phyloP scores from a whole-genome alignment of 2,113 vertebrate species.

The Oceanites oceanicus region DNA sequence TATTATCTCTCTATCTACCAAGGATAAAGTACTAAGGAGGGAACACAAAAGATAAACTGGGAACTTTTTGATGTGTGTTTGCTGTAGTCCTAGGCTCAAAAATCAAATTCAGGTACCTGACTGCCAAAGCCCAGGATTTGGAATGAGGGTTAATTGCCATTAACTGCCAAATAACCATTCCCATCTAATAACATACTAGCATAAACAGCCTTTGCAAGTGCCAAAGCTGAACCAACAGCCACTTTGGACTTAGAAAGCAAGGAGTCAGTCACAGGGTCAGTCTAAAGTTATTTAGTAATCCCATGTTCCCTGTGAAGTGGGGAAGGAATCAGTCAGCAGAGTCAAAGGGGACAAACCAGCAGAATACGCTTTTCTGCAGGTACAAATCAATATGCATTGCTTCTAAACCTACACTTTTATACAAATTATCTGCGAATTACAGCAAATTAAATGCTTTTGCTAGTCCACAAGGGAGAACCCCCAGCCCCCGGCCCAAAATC shows the following conservation, averaged over 20 bases:
- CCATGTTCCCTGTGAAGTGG: background rate
- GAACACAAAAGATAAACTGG: background rate
- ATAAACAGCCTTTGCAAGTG: background rate
- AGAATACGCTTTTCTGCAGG: background rate
- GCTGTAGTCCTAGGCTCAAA: background rate
- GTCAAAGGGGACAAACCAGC: background rate
- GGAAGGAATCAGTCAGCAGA: background rate
- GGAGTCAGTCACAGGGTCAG: background rate
- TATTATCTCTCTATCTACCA: too few relatives aligned
- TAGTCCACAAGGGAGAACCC: background rate
- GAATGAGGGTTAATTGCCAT: background rate
- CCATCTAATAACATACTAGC: background rate
- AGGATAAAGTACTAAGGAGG: background rate
- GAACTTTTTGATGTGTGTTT: background rate
- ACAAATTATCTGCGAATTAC: background rate
- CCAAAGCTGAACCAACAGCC: background rate
- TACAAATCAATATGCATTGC: background rate
- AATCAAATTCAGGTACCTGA: background rate
- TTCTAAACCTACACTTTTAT: background rate
- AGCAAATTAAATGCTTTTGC: background rate
- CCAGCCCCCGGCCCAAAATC: background rate
- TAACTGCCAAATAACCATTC: background rate
- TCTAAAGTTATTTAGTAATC: background rate
- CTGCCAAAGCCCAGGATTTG: background rate
- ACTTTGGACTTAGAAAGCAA: background rate